Conservation (phyloP, 2,888 invertebrate species). For the Drosophila falleni region DNA sequence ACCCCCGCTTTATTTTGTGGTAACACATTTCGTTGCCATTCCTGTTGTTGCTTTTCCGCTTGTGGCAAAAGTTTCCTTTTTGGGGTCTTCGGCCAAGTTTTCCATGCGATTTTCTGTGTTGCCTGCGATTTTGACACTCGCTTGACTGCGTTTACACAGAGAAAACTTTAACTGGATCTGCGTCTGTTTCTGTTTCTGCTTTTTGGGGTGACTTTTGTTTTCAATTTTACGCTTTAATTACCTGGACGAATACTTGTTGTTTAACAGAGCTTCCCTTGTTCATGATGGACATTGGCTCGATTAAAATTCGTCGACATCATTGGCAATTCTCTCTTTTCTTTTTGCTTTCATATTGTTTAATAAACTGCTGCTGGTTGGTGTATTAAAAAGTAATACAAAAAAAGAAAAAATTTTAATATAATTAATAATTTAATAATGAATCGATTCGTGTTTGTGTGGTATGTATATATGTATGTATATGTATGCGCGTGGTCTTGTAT, state of each 20-base stretch:
- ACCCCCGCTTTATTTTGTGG: conserved; percentile 40
- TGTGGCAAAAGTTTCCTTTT: conserved; percentile 45
- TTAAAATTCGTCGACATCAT: conserved; percentile 65
- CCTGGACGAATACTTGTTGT: conserved; percentile 60
- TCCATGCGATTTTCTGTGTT: conserved; percentile 47
- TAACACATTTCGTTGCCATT: conserved; percentile 56
- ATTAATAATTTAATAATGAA: conserved; percentile 67
- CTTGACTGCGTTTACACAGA: conserved; percentile 39
- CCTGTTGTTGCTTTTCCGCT: conserved; percentile 50
- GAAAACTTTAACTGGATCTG: conserved; percentile 45
- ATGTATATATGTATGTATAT: background rate
- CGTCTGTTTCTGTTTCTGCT: background rate
- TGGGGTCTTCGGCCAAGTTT: conserved; percentile 43
- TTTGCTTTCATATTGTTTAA: conserved; percentile 54
- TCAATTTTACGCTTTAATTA: conserved; percentile 78
- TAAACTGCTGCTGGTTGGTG: conserved; percentile 63
- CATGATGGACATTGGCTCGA: conserved; percentile 31
- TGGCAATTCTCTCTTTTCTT: conserved; percentile 5
- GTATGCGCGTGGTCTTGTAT: conserved; percentile 17
- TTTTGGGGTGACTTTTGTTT: conserved; percentile 60
- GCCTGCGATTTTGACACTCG: conserved; percentile 50
- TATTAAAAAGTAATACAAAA: conserved; percentile 27
- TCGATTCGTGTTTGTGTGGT: conserved; percentile 15
- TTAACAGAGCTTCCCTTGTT: conserved; percentile 11
- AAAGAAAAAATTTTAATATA: conserved; percentile 38